phyloP scores from a whole-genome alignment of 92 coral and sea anemone genomes.

The Pocillopora meandrina region DNA sequence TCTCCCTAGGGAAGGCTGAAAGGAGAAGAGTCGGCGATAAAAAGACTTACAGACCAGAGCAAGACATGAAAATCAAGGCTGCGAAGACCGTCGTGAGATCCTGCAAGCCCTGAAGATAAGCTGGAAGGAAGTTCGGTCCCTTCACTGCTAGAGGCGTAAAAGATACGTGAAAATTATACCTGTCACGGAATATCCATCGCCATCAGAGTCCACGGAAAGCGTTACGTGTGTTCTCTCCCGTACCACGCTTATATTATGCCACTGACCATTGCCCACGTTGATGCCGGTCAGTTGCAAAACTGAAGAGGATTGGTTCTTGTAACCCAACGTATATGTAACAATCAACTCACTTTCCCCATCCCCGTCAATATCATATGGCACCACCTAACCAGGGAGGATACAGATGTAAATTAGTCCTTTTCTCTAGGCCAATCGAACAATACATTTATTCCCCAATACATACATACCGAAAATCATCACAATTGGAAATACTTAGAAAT shows the following conservation, averaged over 20 bases:
- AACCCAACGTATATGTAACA: conserved; percentile 75
- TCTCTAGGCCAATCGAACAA: too few species aligned
- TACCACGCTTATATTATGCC: conserved; percentile 76
- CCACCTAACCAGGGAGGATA: conserved; percentile 24
- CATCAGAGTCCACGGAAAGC: conserved; percentile 69
- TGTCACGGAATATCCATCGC: conserved; percentile 57
- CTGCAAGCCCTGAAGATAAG: too few species aligned
- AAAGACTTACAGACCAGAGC: too few species aligned
- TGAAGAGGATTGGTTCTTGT: conserved; percentile 30
- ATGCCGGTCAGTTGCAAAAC: conserved; percentile 54
- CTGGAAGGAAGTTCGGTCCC: too few species aligned
- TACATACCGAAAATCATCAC: not conserved
- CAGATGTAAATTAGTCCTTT: not conserved
- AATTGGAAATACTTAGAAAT: not conserved
- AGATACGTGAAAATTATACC: conserved; percentile 38
- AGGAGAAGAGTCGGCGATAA: too few species aligned
- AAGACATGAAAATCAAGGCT: too few species aligned
- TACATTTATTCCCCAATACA: not conserved
- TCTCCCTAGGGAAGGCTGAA: too few species aligned
- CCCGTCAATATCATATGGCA: conserved; percentile 33
- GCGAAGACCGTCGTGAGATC: too few species aligned
- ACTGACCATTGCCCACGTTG: conserved; percentile 85
- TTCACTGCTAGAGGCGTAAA: not conserved
- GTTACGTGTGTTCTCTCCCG: conserved; percentile 72
- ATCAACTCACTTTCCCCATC: conserved; percentile 55